Base-by-base conservation (phyloP, 2,113 vertebrate species). In the cattle (Bos taurus) region DNA sequence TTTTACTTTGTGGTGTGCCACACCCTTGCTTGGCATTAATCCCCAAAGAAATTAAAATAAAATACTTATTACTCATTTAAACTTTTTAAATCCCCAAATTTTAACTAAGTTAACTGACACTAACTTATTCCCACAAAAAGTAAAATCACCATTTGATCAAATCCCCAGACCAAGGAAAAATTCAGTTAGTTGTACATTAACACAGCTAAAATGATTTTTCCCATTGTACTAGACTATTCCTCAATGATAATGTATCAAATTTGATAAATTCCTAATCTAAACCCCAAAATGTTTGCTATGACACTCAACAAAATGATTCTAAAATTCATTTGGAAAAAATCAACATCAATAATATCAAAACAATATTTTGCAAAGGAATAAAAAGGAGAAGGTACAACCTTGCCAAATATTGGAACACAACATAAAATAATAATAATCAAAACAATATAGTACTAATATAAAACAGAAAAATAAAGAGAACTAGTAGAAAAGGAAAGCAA, bases 261-360 rank as follows among this genome's bases (percentile, higher is more conserved):
- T 90, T 83, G 59, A 78, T 88, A 62, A 90, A 87, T 60, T 59
- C 30, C 13, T 83, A 77, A 50, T 59, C 54, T 87, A 97, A 90
- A 77, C 50, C 7, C 56, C 23, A 77, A 64, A 33, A 82, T 64
- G 10, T 48, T 94, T 86, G 30, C 46, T 71, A 28, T n/a, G 26
- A 56, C 30, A 86, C 71, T 89, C n/a, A 87, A 57, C 33, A 87
- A 86, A 86, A 77, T 46, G 40, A 91, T 88, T 78, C 14, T 52
- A 62, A 94, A 92, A 92, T 92, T 78, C 17, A 90, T 56, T 86
- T 67, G 74, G 78, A 28, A 83, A 96, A 97, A 88, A 85, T n/a
- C 78, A 74, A 87, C 71, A 95, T 87, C 56, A 78, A 83, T 43
- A 83, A 71, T 59, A 91, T 78, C 78, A 74, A 82, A 88, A 88